Evolutionary conservation across 1,140 invertebrate genomes (phyloP), one percentile per base, ranked within the genome.

Genomic region (Ceratosolen solmsi): DNA sequence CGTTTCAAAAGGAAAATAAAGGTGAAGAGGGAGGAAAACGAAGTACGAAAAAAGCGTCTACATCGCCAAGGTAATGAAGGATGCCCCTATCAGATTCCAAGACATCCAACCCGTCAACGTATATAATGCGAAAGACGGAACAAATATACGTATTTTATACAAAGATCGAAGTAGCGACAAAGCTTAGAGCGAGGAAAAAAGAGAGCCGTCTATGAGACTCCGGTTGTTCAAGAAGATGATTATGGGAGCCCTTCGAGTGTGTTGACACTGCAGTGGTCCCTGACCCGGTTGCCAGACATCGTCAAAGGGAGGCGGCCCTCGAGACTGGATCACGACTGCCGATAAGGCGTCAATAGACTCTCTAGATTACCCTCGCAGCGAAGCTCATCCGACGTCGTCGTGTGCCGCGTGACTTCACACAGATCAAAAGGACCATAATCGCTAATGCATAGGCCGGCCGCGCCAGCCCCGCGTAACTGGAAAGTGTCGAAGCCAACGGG

Each of bases 221-320:
- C 33, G 36, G 33, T n/a, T n/a, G 54, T 22, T 38, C 82, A 84
- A 87, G 84, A 82, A 83, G 84, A 68, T 76, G 84, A 83, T 88
- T 88, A 85, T 84, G 84, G 81, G 80, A 86, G 79, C 74, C 84
- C 87, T 86, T 88, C 81, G 83, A 79, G 82, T 82, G 58, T 89
- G 87, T 89, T 89, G 88, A 89, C 87, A 89, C 73, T 88, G 84
- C 82, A 84, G 83, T 60, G 27, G 80, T 82, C 70, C 83, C 85
- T 89, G 88, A 88, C 88, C 88, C 83, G 85, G 86, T 88, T 88
- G 85, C 74, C 71, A 27, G 46, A 41, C 77, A 27, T n/a, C 20
- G 79, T 88, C 85, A 88, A 89, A 89, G 85, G 80, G 84, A 87
- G 85, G 85, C 33, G 30, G 36, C 63, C 30, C 4, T 36, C 41